Percentiles rank a stretch among this genome's conserved stretches.
These are phyloP conservation scores for Fundulus diaphanus DNA, from an alignment of 2,797 vertebrate genomes.

Conservation along the genomic window DNA sequence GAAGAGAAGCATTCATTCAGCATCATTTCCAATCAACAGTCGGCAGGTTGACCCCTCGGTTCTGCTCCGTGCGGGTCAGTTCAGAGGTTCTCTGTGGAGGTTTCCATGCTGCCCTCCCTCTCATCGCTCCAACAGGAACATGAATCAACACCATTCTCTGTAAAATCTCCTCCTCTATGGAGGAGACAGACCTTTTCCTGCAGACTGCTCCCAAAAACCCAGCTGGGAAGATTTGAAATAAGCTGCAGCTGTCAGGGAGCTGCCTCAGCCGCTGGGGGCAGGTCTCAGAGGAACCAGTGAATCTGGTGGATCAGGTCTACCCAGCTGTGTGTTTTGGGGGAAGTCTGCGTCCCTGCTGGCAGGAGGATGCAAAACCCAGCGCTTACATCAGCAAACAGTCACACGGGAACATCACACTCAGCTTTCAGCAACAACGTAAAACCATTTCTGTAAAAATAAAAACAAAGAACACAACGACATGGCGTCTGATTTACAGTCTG, in stretches of 20 bases:
- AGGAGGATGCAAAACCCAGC: constrained; percentile 61
- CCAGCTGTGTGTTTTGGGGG: constrained; percentile 56
- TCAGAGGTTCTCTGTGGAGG: constrained; percentile 73
- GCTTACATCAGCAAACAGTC: constrained; percentile 83
- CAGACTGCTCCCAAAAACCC: constrained; percentile 51
- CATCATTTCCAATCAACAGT: constrained; percentile 96
- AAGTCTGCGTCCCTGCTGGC: constrained; percentile 38
- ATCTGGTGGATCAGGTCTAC: constrained; percentile 26
- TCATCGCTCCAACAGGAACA: constrained; percentile 65
- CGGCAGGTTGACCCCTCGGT: constrained; percentile 86
- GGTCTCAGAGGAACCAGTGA: constrained; percentile 18
- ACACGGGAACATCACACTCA: constrained; percentile 89
- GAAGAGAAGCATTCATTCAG: constrained; percentile 99
- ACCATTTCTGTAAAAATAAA: constrained; percentile 80
- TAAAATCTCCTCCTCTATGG: constrained; percentile 88
- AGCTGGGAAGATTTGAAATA: constrained; percentile 54
- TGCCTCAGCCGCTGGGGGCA: not conserved
- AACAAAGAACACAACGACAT: constrained; percentile 79
- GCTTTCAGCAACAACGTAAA: constrained; percentile 95
- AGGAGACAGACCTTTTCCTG: constrained; percentile 85
- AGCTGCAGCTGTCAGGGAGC: constrained; percentile 3
- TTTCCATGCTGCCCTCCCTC: constrained; percentile 24
- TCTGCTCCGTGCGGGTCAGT: constrained; percentile 84
- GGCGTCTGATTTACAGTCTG: constrained; percentile 88
- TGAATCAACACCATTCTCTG: constrained; percentile 86